Evolutionary conservation across 1,140 invertebrate species (phyloP), one percentile per base, ranked within the genome.

Genomic region (Lasioglossum baleicum): DNA sequence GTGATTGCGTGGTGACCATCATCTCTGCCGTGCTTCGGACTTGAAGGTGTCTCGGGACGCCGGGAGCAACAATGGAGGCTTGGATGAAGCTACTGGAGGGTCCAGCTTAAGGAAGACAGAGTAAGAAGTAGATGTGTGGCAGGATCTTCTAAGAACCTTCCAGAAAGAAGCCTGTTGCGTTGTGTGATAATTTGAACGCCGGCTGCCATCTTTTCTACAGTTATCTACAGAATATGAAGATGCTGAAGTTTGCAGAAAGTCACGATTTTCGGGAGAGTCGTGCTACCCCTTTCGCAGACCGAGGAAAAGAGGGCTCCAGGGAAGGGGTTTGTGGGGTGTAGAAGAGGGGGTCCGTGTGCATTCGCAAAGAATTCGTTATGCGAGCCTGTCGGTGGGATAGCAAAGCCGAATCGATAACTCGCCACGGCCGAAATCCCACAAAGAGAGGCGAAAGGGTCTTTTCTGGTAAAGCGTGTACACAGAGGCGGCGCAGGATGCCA

Each of bases 391-490:
- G 81, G 76, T 81, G 86, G 56, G 83, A 83, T 85, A 78, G 48
- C 75, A 86, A 84, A 88, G 88, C 86, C 83, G 88, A 92, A 92
- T 92, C 89, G 89, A 92, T 91, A 90, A 89, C 80, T 78, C 87
- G 80, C 83, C 82, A 73, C 85, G 83, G 84, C 78, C 80, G 73
- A 92, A 93, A 93, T 93, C 90, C 92, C 82, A 92, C 91, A 92
- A 92, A 92, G 91, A 88, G 88, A 89, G 53, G 35, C 73, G 58
- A 81, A 81, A 77, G 65, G 83, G 78, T 84, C 80, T 80, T 72
- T 67, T 74, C 70, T 64, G 72, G 44, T 73, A 60, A 76, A 86
- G 64, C 83, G 81, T 85, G 72, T 72, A 77, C 75, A 82, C 71
- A 82, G 82, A 82, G 71, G 82, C 80, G 83, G 76, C 82, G 51